Conservation (phyloP, 2,797 vertebrate species). For the Syngnathus acus region DNA sequence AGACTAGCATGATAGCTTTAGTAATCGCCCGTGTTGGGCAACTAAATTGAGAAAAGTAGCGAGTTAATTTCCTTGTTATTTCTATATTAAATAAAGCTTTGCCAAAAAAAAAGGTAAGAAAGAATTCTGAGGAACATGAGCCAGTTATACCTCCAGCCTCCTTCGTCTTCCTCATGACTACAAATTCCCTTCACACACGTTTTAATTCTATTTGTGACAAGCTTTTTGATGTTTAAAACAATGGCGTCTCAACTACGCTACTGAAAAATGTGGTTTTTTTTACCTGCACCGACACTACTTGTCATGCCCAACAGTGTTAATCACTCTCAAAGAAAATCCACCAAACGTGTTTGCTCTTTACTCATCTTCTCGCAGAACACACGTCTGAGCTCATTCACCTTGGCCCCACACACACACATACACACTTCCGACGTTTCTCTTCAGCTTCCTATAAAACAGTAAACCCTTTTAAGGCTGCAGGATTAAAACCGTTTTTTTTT, state of each 20-base stretch:
- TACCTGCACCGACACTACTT: not conserved
- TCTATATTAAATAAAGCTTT: not conserved
- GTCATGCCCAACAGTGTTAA: not conserved
- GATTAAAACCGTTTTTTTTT: slow-evolving; percentile 41
- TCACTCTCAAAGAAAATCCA: not conserved
- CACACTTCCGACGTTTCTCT: slow-evolving; percentile 21
- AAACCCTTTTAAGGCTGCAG: slow-evolving; percentile 41
- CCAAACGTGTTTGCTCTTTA: slow-evolving; percentile 24
- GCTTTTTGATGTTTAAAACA: not conserved
- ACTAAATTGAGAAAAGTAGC: not conserved
- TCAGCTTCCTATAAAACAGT: slow-evolving; percentile 38
- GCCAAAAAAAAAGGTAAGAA: not conserved
- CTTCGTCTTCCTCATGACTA: too few species aligned
- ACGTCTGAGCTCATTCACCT: slow-evolving; percentile 17
- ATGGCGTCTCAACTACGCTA: not conserved
- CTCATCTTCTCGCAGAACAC: slow-evolving; percentile 8
- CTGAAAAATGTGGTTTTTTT: not conserved
- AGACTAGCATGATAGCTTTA: slow-evolving; percentile 21
- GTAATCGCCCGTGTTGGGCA: slow-evolving; percentile 4
- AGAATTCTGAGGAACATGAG: too few species aligned
- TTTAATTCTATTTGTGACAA: not conserved
- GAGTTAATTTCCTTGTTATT: not conserved
- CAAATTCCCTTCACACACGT: too few species aligned
- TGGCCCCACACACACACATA: slow-evolving; percentile 7
- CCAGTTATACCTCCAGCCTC: too few species aligned